Conservation (phyloP, 2,888 invertebrate genomes). For the Thecophora atra region DNA sequence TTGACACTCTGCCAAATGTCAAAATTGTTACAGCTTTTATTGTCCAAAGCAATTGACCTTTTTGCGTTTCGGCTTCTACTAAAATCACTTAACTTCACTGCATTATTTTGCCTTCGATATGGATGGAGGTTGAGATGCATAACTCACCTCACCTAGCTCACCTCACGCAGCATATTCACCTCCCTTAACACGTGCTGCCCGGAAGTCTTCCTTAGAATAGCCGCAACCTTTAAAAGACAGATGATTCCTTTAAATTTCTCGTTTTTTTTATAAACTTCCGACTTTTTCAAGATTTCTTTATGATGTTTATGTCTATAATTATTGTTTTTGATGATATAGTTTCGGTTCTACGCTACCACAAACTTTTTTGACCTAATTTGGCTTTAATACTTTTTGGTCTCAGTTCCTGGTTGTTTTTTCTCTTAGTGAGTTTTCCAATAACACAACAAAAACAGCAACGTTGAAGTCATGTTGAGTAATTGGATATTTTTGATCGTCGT, state of each 20-base stretch:
- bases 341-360: background rate
- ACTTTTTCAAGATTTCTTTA: too few species aligned
- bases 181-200: too few species aligned
- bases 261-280: background rate
- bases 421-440: too few species aligned
- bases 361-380: conserved; percentile 6
- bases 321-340: background rate
- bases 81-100: too few species aligned
- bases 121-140: background rate
- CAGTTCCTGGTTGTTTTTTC: background rate
- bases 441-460: background rate
- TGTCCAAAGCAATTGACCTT: background rate
- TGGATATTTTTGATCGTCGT: conserved; percentile 19
- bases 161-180: background rate
- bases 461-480: conserved; percentile 10
- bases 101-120: background rate
- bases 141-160: background rate
- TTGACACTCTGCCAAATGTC: background rate
- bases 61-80: too few species aligned
- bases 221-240: too few species aligned
- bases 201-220: too few species aligned
- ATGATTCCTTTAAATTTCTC: conserved; percentile 1
- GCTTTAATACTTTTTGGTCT: background rate
- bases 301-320: background rate
- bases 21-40: background rate